Evolutionary conservation across 1,140 invertebrate genomes (phyloP), one percentile per base, ranked within the genome.

Genomic region (Cotesia vestalis): DNA sequence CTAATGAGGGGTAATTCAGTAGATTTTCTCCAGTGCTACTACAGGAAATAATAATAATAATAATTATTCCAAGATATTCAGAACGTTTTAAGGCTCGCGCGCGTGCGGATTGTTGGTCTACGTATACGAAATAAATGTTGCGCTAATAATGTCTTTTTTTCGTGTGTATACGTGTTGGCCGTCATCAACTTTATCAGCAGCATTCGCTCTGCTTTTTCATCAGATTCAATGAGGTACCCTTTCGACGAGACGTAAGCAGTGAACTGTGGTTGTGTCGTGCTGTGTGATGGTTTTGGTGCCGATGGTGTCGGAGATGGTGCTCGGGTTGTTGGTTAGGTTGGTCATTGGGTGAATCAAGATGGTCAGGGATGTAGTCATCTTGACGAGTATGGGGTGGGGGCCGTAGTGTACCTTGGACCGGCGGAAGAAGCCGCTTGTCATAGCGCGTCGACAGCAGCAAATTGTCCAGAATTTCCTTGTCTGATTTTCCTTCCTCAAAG

Each of bases 391-490:
- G 82, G 80, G 84, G 84, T 74, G 82, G 84, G 81, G 84, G 81
- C 82, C 83, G 80, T 78, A 84, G 83, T 86, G 85, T 90, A 95
- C 94, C 94, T 89, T 93, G 91, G 80, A 95, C 93, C 81, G 94
- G 93, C 81, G 94, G 94, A 81, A 94, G 88, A 81, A 95, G 90
- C 88, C 94, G 89, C 90, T 94, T 95, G 88, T 95, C 94, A 88
- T 95, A 95, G 85, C 93, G 91, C 79, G 92, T 92, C 78, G 91
- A 91, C 87, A 91, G 90, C 79, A 94, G 88, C 80, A 95, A 88
- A 85, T 94, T 91, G 89, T 95, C 94, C 88, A 95, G 86, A 84
- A 95, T 94, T 88, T 95, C 93, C 88, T 95, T 95, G 89, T 95
- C 94, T 81, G 94, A 95, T 88, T 94, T 94, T 78, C 93, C 93